Base-by-base conservation (phyloP, 2,113 vertebrate species). In the Callionymus lyra region DNA sequence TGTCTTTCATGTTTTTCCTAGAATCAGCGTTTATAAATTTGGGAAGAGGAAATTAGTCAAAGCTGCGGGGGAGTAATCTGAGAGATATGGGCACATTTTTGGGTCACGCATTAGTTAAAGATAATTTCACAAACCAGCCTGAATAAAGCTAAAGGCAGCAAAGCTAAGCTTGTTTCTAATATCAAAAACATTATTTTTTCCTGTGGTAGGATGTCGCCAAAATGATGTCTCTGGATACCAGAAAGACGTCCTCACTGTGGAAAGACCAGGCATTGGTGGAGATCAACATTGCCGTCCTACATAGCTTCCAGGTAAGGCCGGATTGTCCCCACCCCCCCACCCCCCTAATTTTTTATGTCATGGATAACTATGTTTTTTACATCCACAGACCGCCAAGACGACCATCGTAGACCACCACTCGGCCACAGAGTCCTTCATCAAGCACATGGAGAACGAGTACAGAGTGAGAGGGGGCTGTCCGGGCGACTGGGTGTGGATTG, bases 391-490 rank as follows among this genome's bases (percentile, higher is more conserved):
- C 0, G 90, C 92, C 77, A 99, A 99, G 63, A 91, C 98, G 77
- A 99, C 95, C 61, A 99, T 99, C 9, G 94, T 99, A 11, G 95
- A 99, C 71, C 95, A 99, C 56, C 95, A 99, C 70, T 97, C 95
- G 0, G 95, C 94, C 65, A 96, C 95, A 0, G 95, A 99, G 76
- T 99, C 95, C 66, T 99, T 99, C 57, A 96, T 99, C 74, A 99
- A 98, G 71, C 95, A 99, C 86, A 94, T 99, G 94, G 94, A 99
- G 72, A 98, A 97, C 0, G 95, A 99, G 52, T 91, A 88, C 48
- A 81, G 90, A 1, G 92, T 93, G 65, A 87, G 95, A 1, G 95
- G 95, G 0, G 95, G 95, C 27, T 99, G 94, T 31, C 95, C 95
- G 0, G 93, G 91, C 0, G 95, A 99, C 81, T 99, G 95, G 95